These are phyloP conservation scores for Aethina tumida DNA, from an alignment of 1,140 invertebrate genomes.

Conservation along the genomic window DNA sequence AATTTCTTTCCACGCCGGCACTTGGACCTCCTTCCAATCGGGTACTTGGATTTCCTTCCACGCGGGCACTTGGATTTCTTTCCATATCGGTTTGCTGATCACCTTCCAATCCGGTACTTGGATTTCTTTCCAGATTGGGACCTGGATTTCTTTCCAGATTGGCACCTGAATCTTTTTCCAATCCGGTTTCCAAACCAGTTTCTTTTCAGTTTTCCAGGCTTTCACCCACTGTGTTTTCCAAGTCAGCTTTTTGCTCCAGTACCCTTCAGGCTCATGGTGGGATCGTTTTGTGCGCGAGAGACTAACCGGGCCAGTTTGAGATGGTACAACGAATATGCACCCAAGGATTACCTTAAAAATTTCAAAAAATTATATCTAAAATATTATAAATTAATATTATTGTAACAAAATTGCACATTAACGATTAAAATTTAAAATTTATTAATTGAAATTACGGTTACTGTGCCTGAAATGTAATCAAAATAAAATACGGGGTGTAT, in stretches of 20 bases:
- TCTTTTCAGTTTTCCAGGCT: slow-evolving; percentile 47
- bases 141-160: slow-evolving; percentile 55
- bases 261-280: slow-evolving; percentile 49
- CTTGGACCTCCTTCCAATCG: slow-evolving; percentile 53
- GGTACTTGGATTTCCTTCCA: slow-evolving; percentile 56
- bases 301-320: slow-evolving; percentile 39
- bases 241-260: slow-evolving; percentile 50
- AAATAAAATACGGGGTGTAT: background rate
- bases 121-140: slow-evolving; percentile 48
- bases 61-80: slow-evolving; percentile 50
- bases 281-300: slow-evolving; percentile 32
- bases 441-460: background rate
- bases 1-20: slow-evolving; percentile 53
- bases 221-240: slow-evolving; percentile 56
- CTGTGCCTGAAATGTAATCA: background rate
- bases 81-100: slow-evolving; percentile 53
- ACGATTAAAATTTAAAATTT: slow-evolving; percentile 6
- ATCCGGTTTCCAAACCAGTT: slow-evolving; percentile 50
- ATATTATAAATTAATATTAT: background rate
- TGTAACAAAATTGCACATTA: slow-evolving; percentile 2
- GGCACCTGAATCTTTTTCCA: slow-evolving; percentile 53
- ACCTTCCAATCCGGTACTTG: slow-evolving; percentile 52
- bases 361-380: slow-evolving; percentile 13
- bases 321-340: slow-evolving; percentile 32
- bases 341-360: slow-evolving; percentile 37